phyloP scores from a whole-genome alignment of 2,888 invertebrate species.

The Coleophora deauratella region DNA sequence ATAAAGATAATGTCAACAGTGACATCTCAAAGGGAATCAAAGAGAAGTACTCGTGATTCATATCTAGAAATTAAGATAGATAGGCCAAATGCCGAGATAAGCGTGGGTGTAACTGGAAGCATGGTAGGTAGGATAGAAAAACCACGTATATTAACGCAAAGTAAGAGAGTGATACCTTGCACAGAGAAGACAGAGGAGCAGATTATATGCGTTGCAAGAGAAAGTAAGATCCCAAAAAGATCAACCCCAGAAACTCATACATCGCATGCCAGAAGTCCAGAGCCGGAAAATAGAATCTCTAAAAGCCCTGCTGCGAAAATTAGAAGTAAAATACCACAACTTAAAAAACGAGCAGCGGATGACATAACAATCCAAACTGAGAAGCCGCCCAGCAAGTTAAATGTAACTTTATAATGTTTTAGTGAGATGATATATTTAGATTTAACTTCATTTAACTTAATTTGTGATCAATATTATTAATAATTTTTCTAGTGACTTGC shows the following conservation, averaged over 20 bases:
- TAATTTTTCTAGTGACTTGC: too few relatives aligned
- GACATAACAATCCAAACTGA: conserved; percentile 20
- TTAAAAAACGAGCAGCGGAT: conserved; percentile 23
- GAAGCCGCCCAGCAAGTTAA: conserved; percentile 22
- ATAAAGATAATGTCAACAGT: too few relatives aligned
- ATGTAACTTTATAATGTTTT: conserved; percentile 26
- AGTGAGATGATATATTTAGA: conserved; percentile 16
- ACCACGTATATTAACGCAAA: not conserved
- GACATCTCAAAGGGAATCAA: conserved; percentile 5
- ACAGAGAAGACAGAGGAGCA: too few relatives aligned
- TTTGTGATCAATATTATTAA: conserved; percentile 27
- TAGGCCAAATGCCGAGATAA: conserved; percentile 23
- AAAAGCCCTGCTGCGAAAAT: conserved; percentile 4
- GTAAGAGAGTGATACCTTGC: too few relatives aligned
- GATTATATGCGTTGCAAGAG: conserved; percentile 10
- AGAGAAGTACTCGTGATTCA: conserved; percentile 15
- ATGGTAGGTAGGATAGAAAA: conserved; percentile 3
- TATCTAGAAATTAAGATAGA: conserved; percentile 35
- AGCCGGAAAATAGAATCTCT: not conserved
- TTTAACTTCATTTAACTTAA: conserved; percentile 13
- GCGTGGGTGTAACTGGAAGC: conserved; percentile 19
- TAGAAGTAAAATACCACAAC: conserved; percentile 30
- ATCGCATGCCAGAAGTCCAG: too few relatives aligned
- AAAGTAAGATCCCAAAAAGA: conserved; percentile 36
- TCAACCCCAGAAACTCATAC: not conserved